Conservation (phyloP, 2,888 invertebrate species). For the Pseudococcus jackbeardsleyi region DNA sequence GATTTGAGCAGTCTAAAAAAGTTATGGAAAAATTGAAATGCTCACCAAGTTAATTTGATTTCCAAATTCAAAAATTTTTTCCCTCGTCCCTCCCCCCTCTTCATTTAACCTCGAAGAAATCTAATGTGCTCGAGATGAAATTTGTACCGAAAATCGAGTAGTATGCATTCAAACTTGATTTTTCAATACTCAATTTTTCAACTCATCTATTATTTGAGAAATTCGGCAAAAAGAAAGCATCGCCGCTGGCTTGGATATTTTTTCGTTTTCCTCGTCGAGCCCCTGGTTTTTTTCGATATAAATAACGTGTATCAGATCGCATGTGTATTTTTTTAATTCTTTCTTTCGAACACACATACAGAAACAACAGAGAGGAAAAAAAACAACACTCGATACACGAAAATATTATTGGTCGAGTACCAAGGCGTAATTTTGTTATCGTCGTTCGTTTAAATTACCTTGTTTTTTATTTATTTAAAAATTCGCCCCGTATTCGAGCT, state of each 20-base stretch:
- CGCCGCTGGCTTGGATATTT: background rate
- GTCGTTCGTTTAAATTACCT: conserved; percentile 30
- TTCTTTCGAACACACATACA: background rate
- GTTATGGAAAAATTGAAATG: no score
- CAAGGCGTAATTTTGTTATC: conserved; percentile 44
- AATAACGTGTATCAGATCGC: conserved; percentile 8
- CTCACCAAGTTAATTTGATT: no score
- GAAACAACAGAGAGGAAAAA: background rate
- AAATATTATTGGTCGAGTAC: conserved; percentile 47
- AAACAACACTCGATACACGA: conserved; percentile 25
- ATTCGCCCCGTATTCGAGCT: background rate
- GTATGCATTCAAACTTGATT: background rate
- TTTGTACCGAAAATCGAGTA: no score
- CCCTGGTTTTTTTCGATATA: background rate
- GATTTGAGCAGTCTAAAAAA: no score
- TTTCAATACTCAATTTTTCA: background rate
- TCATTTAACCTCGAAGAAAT: no score
- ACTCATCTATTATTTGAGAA: background rate
- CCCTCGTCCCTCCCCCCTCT: no score
- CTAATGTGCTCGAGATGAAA: no score
- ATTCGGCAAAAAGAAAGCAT: background rate
- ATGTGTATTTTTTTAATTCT: conserved; percentile 2
- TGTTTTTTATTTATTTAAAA: conserved; percentile 34
- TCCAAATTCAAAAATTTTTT: no score
- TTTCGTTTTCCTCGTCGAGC: background rate